Conservation (phyloP, 2,797 vertebrate genomes). For the Adrianichthys oophorus region DNA sequence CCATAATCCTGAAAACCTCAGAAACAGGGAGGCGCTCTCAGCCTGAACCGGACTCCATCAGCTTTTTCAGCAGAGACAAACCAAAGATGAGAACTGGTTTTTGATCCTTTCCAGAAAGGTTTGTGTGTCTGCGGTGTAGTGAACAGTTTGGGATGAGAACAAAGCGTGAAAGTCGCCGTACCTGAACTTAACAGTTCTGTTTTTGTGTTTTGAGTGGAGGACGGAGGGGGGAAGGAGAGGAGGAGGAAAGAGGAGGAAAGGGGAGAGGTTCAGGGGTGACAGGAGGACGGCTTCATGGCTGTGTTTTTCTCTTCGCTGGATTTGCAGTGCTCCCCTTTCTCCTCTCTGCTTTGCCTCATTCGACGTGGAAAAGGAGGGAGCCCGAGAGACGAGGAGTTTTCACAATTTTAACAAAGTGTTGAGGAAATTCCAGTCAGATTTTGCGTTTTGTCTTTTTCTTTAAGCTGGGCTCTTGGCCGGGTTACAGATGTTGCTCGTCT, state of each 20-base stretch:
- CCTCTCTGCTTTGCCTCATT: conserved; percentile 67
- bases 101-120: conserved; percentile 79
- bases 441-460: conserved; percentile 57
- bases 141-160: conserved; percentile 50
- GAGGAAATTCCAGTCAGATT: conserved; percentile 74
- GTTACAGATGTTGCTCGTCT: conserved; percentile 89
- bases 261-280: conserved; percentile 78
- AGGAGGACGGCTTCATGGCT: conserved; percentile 76
- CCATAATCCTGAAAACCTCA: neutral
- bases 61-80: conserved; percentile 67
- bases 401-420: conserved; percentile 54
- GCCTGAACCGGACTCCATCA: conserved; percentile 34
- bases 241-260: conserved; percentile 42
- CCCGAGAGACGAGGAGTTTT: conserved; percentile 63
- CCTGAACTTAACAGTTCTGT: conserved; percentile 66
- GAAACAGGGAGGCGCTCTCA: conserved; percentile 61
- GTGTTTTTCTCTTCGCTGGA: conserved; percentile 69
- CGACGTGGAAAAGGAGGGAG: conserved; percentile 65
- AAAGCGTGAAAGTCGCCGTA: conserved; percentile 45
- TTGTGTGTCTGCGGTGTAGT: conserved; percentile 25
- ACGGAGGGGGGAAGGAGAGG: conserved; percentile 25
- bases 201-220: conserved; percentile 34
- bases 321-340: conserved; percentile 68
- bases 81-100: conserved; percentile 81
- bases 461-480: conserved; percentile 81